Evolutionary conservation across 2,113 vertebrate species (phyloP).

Genomic region (Colinus virginianus): DNA sequence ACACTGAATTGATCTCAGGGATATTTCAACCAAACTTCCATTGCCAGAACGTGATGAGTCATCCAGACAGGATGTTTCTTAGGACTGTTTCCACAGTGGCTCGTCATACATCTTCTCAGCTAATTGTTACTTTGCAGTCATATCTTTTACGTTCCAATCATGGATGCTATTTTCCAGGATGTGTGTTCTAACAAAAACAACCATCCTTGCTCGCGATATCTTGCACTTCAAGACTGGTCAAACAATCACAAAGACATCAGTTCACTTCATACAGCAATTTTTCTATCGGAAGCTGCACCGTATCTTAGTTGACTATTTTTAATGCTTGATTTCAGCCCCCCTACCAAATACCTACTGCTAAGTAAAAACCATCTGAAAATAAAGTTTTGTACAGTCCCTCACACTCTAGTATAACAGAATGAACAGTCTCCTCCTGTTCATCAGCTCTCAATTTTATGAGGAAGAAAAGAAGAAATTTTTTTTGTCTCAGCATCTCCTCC

Average conservation of each 20-base stretch:
- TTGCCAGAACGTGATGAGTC: neutral
- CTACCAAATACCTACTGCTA: neutral
- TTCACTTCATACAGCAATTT: neutral
- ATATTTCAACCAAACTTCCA: neutral
- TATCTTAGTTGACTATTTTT: neutral
- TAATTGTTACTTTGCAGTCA: neutral
- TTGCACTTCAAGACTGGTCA: neutral
- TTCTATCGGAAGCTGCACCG: neutral
- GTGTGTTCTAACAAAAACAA: neutral
- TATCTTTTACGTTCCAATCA: neutral
- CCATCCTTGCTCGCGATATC: neutral
- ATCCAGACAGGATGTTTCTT: neutral
- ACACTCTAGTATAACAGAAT: neutral
- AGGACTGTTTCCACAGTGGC: neutral
- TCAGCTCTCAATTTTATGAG: constrained; percentile 52
- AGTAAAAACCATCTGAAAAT: constrained; percentile 36
- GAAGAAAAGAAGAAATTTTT: constrained; percentile 56
- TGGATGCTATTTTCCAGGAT: neutral
- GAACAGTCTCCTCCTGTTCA: constrained; percentile 42
- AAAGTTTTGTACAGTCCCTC: neutral
- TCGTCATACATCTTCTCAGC: neutral
- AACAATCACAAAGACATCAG: neutral
- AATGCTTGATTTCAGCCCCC: neutral
- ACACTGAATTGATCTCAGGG: neutral
- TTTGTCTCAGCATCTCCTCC: constrained; percentile 59